Conservation (phyloP, 2,113 vertebrate species). For the Hippolais icterina region DNA sequence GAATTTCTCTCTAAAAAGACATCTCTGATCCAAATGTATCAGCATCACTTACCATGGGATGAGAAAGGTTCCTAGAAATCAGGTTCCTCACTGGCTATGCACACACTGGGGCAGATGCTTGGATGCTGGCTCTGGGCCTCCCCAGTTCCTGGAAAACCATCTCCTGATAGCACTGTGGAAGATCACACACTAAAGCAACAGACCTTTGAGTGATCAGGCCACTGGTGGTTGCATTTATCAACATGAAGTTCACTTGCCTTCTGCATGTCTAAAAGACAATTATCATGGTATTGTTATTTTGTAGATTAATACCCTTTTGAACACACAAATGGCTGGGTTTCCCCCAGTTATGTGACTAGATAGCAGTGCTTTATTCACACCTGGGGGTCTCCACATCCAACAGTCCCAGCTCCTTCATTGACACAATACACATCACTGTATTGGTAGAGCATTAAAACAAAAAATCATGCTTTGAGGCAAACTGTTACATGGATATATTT, state of each 20-base stretch:
- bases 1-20: not conserved
- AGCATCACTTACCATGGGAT: not conserved
- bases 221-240: not conserved
- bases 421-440: not conserved
- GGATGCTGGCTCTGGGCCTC: not conserved
- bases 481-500: conserved; percentile 59
- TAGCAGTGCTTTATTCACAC: not conserved
- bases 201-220: not conserved
- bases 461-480: not conserved
- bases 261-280: not conserved
- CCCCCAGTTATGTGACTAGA: not conserved
- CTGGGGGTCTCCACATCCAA: not conserved
- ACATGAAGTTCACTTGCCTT: not conserved
- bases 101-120: not conserved
- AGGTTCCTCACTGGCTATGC: not conserved
- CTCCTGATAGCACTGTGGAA: not conserved
- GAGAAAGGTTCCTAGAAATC: not conserved
- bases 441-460: not conserved
- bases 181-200: not conserved
- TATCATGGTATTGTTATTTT: not conserved
- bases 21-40: not conserved
- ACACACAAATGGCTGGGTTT: not conserved
- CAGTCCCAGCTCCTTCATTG: not conserved
- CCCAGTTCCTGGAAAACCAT: not conserved
- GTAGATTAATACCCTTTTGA: not conserved